Evolutionary conservation across 2,888 invertebrate genomes (phyloP).

Genomic region (Listrodromus nycthemerus): DNA sequence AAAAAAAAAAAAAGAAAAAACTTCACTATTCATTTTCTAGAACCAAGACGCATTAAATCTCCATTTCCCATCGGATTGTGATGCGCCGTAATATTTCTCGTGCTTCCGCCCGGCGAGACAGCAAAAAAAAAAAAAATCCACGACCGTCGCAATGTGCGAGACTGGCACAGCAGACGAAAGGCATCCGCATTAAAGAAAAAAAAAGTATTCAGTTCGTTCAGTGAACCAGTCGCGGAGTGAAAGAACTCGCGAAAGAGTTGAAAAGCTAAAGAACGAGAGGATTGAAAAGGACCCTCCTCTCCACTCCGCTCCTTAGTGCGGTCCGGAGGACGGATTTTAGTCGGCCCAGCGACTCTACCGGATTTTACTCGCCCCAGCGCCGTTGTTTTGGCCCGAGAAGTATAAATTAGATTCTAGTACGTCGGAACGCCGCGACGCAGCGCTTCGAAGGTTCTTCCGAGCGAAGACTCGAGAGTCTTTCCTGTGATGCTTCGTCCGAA

Average conservation of each 20-base stretch:
- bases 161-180: neutral
- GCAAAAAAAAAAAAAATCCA: neutral
- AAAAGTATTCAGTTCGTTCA: slow-evolving; percentile 20
- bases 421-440: slow-evolving; percentile 18
- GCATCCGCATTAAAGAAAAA: neutral
- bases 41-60: neutral
- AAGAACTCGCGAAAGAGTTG: slow-evolving; percentile 30
- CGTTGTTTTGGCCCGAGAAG: neutral
- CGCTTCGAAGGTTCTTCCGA: slow-evolving; percentile 4
- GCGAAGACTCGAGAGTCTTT: slow-evolving; percentile 12
- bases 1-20: neutral
- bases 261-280: slow-evolving; percentile 28
- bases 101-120: neutral
- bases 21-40: neutral
- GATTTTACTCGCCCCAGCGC: neutral
- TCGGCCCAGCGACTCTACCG: neutral
- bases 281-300: slow-evolving; percentile 15
- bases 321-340: slow-evolving; percentile 2
- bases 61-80: neutral
- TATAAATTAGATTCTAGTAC: slow-evolving; percentile 52
- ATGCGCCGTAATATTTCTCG: neutral
- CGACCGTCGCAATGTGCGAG: neutral
- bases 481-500: neutral
- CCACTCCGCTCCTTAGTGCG: neutral
- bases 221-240: slow-evolving; percentile 20